Conservation (phyloP, 1,140 invertebrate species). For the Sminthurides bifidus region DNA sequence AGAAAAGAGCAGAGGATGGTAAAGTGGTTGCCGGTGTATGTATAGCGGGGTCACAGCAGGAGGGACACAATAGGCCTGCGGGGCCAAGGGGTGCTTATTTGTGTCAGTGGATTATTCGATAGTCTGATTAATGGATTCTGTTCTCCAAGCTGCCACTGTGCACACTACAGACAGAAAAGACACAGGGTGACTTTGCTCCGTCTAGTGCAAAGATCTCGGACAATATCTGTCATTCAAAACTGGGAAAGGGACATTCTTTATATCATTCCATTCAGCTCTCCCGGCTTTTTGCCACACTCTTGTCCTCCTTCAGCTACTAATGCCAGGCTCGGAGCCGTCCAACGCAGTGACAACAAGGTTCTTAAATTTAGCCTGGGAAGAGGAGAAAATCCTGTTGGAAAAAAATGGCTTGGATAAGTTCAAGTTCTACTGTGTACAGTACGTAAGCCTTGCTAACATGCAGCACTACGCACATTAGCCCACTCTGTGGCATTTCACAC, state of each 20-base stretch:
- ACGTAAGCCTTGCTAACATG: too few species aligned
- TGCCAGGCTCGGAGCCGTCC: neutral
- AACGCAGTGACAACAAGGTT: too few species aligned
- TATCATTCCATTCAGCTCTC: constrained; percentile 11
- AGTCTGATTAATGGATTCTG: constrained; percentile 33
- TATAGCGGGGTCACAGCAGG: constrained; percentile 28
- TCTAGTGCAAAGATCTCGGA: constrained; percentile 21
- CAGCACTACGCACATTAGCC: too few species aligned
- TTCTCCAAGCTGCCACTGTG: constrained; percentile 24
- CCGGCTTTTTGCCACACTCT: neutral
- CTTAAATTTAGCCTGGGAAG: too few species aligned
- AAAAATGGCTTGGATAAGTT: too few species aligned
- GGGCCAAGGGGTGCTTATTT: constrained; percentile 31
- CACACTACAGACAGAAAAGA: too few species aligned
- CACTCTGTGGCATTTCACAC: too few species aligned
- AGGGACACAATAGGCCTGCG: constrained; percentile 21
- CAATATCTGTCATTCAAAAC: constrained; percentile 31
- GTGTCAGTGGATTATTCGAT: constrained; percentile 33
- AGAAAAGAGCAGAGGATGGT: neutral
- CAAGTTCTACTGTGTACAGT: too few species aligned
- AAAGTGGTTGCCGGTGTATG: neutral
- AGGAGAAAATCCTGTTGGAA: too few species aligned
- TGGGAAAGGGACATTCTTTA: constrained; percentile 20
- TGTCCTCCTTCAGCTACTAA: neutral
- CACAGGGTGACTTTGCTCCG: constrained; percentile 6